Evolutionary conservation across 2,113 vertebrate species (phyloP).

Genomic region (Ginglymostoma cirratum): DNA sequence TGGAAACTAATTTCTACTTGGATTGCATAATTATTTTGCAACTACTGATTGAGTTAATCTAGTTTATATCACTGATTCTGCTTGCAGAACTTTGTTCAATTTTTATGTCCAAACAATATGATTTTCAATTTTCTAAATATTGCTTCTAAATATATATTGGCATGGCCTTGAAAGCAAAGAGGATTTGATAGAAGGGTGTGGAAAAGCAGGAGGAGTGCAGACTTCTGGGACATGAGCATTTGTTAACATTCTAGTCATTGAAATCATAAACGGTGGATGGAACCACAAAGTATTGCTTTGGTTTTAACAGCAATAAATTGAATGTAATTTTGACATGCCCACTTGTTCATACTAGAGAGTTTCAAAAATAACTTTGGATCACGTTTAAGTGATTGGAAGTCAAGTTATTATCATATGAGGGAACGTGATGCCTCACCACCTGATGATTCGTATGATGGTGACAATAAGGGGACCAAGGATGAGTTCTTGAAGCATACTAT

Average conservation of each 20-base stretch:
- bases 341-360: background rate
- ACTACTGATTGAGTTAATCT: background rate
- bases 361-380: background rate
- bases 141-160: background rate
- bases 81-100: conserved; percentile 3
- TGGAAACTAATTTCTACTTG: background rate
- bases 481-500: background rate
- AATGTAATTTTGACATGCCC: background rate
- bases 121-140: background rate
- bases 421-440: background rate
- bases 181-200: background rate
- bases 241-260: background rate
- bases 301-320: background rate
- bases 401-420: background rate
- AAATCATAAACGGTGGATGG: too few species aligned
- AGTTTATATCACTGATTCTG: conserved; percentile 9
- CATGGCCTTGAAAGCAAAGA: background rate
- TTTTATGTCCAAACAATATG: background rate
- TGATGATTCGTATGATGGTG: background rate
- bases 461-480: background rate
- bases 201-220: background rate
- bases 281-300: background rate
- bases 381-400: background rate
- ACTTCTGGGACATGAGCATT: background rate
- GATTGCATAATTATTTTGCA: conserved; percentile 22